Conservation (phyloP, 1,140 invertebrate species). For the Brachionus sp. region DNA sequence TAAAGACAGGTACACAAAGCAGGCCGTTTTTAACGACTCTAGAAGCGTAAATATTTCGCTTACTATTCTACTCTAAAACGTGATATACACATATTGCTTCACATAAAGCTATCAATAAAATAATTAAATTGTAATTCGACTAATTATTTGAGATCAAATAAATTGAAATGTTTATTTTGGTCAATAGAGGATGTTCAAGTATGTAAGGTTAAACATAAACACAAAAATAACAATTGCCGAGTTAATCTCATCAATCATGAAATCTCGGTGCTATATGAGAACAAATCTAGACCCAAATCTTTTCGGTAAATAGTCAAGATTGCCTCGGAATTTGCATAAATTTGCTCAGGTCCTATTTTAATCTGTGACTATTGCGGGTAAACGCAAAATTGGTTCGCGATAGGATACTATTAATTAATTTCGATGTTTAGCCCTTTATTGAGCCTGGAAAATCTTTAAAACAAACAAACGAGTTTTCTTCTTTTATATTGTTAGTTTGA, state of each 20-base stretch:
- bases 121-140: neutral
- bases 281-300: neutral
- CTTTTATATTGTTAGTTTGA: conserved; percentile 10
- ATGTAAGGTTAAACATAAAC: neutral
- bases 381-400: neutral
- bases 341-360: neutral
- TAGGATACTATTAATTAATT: conserved; percentile 17
- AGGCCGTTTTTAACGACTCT: neutral
- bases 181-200: neutral
- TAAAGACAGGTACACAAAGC: conserved; percentile 4
- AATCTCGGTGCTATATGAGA: conserved; percentile 19
- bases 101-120: neutral
- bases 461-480: conserved; percentile 1
- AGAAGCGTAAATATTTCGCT: neutral
- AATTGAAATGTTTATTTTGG: neutral
- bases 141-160: neutral
- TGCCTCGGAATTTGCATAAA: neutral
- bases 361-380: neutral
- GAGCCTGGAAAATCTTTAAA: neutral
- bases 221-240: neutral
- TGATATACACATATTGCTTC: neutral
- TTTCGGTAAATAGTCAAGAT: neutral
- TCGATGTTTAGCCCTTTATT: neutral
- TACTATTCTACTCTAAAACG: neutral
- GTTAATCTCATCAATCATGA: neutral